Percentiles rank a stretch among this genome's conserved stretches.
Conservation (phyloP, 2,113 vertebrate species). For the Talpa occidentalis region DNA sequence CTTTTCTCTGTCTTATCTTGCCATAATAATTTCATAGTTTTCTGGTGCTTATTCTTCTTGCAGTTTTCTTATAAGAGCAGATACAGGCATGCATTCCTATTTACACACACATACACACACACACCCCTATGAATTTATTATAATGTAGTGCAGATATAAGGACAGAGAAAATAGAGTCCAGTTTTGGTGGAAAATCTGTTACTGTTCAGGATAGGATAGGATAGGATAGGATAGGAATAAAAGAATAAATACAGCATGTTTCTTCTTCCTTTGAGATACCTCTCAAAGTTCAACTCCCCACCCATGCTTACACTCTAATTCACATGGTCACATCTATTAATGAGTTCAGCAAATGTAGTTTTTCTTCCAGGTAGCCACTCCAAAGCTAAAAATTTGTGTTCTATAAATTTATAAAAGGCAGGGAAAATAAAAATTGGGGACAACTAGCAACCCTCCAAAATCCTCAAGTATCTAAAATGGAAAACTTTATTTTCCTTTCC, state of each 20-base stretch:
- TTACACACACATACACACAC: background rate
- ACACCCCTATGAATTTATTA: background rate
- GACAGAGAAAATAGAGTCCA: background rate
- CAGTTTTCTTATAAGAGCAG: background rate
- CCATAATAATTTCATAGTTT: no score
- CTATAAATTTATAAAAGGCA: background rate
- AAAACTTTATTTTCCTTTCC: background rate
- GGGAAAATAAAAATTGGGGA: background rate
- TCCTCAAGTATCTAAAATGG: background rate
- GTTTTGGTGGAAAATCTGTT: background rate
- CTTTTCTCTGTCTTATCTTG: no score
- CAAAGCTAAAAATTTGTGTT: background rate
- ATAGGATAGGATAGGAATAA: background rate
- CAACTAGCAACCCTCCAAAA: background rate
- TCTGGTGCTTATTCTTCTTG: background rate
- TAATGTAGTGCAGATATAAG: background rate
- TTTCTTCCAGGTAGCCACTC: background rate
- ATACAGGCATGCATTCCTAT: background rate
- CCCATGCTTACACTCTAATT: background rate
- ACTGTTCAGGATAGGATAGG: no score
- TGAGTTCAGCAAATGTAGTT: background rate
- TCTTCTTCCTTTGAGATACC: background rate
- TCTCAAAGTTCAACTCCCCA: background rate
- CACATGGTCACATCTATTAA: background rate
- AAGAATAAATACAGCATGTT: background rate